Evolutionary conservation across 1,140 invertebrate genomes (phyloP).

Genomic region (Scaptomyza pallida): DNA sequence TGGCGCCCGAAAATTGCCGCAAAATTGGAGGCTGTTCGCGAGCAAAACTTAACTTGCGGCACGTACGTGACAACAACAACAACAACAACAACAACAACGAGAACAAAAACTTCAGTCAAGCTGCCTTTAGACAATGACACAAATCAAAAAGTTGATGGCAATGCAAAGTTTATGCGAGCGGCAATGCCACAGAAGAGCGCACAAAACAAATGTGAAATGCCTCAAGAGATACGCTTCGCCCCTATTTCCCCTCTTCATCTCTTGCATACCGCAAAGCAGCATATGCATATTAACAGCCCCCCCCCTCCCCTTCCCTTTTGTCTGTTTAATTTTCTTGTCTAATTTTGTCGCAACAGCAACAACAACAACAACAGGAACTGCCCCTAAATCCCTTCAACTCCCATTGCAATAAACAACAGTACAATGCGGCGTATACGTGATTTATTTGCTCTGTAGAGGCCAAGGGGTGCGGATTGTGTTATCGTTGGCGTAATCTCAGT

Average conservation of each 20-base stretch:
- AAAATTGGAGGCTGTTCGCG: conserved; percentile 59
- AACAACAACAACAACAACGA: conserved; percentile 23
- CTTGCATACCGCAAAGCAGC: neutral
- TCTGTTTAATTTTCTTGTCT: conserved; percentile 68
- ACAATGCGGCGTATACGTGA: conserved; percentile 69
- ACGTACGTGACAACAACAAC: conserved; percentile 52
- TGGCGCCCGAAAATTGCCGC: conserved; percentile 58
- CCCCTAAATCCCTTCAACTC: too few relatives aligned
- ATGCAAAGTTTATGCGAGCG: conserved; percentile 39
- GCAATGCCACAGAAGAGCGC: neutral
- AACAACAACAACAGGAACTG: conserved; percentile 12
- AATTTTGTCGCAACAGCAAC: conserved; percentile 64
- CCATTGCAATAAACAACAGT: neutral
- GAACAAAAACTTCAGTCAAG: conserved; percentile 6
- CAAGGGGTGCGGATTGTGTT: neutral
- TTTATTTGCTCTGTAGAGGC: conserved; percentile 48
- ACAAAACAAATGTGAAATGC: conserved; percentile 26
- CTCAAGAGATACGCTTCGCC: neutral
- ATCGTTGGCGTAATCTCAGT: conserved; percentile 41
- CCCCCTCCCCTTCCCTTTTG: neutral
- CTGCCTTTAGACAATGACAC: conserved; percentile 66
- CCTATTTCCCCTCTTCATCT: neutral
- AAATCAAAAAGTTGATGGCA: conserved; percentile 70
- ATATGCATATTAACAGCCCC: neutral
- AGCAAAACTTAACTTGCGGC: conserved; percentile 66